Evolutionary conservation across 2,113 vertebrate species (phyloP).

Genomic region (Numida meleagris): DNA sequence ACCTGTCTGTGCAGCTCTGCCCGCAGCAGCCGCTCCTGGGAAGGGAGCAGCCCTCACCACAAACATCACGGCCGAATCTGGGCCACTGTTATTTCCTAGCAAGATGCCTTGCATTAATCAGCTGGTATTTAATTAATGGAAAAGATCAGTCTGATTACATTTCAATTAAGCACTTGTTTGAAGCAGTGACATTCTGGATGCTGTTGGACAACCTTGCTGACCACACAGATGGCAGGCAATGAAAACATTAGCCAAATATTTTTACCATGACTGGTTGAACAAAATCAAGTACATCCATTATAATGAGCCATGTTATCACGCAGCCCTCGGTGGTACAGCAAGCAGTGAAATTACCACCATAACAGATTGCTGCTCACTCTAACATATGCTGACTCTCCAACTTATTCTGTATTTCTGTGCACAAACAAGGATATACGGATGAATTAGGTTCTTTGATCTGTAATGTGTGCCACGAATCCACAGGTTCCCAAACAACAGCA

Average conservation of each 20-base stretch:
- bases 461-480: conserved; percentile 4
- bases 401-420: not conserved
- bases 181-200: conserved; percentile 55
- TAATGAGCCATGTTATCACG: conserved; percentile 44
- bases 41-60: not conserved
- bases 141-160: conserved; percentile 62
- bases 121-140: conserved; percentile 18
- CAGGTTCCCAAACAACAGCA: not conserved
- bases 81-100: not conserved
- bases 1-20: fast-evolving
- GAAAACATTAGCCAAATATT: conserved; percentile 71
- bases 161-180: conserved; percentile 46
- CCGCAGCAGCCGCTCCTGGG: fast-evolving
- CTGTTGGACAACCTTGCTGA: conserved; percentile 62
- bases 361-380: conserved; percentile 62
- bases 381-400: conserved; percentile 65
- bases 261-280: conserved; percentile 52
- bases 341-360: conserved; percentile 34
- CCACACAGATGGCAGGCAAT: conserved; percentile 69
- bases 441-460: conserved; percentile 24
- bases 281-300: conserved; percentile 56
- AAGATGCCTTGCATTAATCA: conserved; percentile 46
- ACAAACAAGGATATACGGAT: conserved; percentile 37
- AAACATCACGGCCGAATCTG: not conserved
- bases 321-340: conserved; percentile 31